Conservation (phyloP, 2,113 vertebrate species). For the Dicentrarchus labrax region DNA sequence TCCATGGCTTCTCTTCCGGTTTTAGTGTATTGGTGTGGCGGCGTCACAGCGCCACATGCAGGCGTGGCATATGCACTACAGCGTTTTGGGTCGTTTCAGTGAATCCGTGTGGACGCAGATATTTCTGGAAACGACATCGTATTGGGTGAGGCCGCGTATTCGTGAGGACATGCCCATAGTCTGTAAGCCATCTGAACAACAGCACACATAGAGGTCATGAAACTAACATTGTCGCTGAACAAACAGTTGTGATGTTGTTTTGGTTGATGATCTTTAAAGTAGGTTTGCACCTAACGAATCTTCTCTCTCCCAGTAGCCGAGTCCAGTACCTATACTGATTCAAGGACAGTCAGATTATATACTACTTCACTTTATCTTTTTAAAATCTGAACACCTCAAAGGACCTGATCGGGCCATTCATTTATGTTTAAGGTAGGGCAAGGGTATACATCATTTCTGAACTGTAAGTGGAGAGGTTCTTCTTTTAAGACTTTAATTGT, state of each 20-base stretch:
- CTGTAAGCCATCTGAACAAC: slow-evolving; percentile 41
- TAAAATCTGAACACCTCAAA: neutral
- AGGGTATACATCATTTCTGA: neutral
- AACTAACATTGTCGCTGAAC: slow-evolving; percentile 44
- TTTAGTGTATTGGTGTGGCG: no score
- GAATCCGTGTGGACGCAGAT: no score
- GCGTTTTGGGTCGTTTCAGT: no score
- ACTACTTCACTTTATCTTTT: neutral
- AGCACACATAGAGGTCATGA: slow-evolving; percentile 49
- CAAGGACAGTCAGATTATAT: neutral
- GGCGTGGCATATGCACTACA: no score
- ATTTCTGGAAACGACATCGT: no score
- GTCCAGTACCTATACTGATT: neutral
- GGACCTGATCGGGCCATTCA: neutral
- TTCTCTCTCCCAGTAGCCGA: neutral
- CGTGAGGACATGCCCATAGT: no score
- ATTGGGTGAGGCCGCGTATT: no score
- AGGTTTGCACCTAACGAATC: neutral
- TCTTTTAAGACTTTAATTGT: neutral
- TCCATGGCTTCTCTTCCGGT: no score
- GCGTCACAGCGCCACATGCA: no score
- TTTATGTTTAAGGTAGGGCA: no score
- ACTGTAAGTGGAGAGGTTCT: neutral
- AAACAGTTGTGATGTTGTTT: slow-evolving; percentile 29
- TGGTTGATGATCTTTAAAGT: slow-evolving; percentile 5